phyloP scores from a whole-genome alignment of 2,113 vertebrate genomes.

The Microtus montanus region DNA sequence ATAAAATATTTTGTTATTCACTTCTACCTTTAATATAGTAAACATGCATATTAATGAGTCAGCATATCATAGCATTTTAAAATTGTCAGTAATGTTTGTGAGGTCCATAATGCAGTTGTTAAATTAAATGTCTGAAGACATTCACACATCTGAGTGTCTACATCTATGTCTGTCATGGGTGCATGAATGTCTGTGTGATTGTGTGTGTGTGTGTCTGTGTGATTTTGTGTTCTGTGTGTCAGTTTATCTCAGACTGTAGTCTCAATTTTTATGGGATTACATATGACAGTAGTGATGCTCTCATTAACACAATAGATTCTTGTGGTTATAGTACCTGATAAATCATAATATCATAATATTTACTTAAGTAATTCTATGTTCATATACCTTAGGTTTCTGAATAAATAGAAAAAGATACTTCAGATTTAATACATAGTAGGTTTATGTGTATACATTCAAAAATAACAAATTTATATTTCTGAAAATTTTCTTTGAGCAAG shows the following conservation, averaged over 20 bases:
- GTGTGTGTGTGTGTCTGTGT: background rate
- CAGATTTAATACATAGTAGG: background rate
- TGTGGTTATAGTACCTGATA: background rate
- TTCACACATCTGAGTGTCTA: background rate
- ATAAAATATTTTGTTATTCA: background rate
- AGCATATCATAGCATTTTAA: background rate
- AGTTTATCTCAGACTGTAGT: background rate
- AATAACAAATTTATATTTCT: background rate
- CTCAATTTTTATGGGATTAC: background rate
- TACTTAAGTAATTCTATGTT: background rate
- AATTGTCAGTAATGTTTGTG: background rate
- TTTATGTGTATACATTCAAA: background rate
- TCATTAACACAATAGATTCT: background rate
- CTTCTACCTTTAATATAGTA: background rate
- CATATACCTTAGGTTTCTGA: background rate
- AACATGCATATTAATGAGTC: background rate
- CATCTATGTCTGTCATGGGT: background rate
- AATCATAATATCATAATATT: background rate
- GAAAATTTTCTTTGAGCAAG: too few species aligned
- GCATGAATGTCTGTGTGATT: background rate
- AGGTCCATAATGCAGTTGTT: background rate
- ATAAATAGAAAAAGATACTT: accelerated
- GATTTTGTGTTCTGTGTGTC: background rate
- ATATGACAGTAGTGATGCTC: background rate
- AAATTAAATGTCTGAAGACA: background rate